Base-by-base conservation (phyloP, 2,797 vertebrate species). In the Ctenopoma kingsleyae region DNA sequence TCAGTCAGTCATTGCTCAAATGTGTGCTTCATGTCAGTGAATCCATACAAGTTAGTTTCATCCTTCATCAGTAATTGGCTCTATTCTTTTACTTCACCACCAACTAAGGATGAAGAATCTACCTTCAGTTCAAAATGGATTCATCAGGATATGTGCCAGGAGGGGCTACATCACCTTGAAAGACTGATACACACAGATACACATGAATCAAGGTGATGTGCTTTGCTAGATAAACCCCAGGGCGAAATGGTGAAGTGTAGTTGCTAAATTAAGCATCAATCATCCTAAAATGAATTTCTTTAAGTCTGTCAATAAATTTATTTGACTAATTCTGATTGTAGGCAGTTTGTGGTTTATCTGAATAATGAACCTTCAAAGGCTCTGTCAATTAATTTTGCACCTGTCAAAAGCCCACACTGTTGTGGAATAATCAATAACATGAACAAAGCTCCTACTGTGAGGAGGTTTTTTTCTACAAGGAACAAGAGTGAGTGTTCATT, bases 351-450 rank as follows among this genome's bases (percentile, higher is more conserved):
- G 43, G 61, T 66, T 68, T 30, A 40, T 60, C 38, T 23, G 35
- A 64, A 60, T 58, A 59, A 68, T 60, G 11, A 68, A 64, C 20
- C 62, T 65, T 51, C 19, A 48, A 11, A 73, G 53, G 41, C 13
- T 22, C 5, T 30, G 19, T 63, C 40, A 59, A 3, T 47, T 52
- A 1, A 60, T 59, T 65, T 70, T 66, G 22, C 46, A 6, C 20
- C n/a, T 60, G 9, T 70, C 48, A 59, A 67, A 76, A 55, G 49
- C 32, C 23, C 19, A 60, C 30, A 13, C 6, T 36, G 23, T 12
- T 54, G 50, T 57, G 25, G 61, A 73, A 54, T 52, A 66, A 71
- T 85, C 57, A 66, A 55, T 70, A 71, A 43, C 41, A 22, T 53
- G 61, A 84, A 67, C 55, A 61, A 35, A 74, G 36, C 25, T 60